Percentiles rank a stretch among this genome's conserved stretches.
phyloP scores from a whole-genome alignment of 2,113 vertebrate genomes.

The Neogale vison region DNA sequence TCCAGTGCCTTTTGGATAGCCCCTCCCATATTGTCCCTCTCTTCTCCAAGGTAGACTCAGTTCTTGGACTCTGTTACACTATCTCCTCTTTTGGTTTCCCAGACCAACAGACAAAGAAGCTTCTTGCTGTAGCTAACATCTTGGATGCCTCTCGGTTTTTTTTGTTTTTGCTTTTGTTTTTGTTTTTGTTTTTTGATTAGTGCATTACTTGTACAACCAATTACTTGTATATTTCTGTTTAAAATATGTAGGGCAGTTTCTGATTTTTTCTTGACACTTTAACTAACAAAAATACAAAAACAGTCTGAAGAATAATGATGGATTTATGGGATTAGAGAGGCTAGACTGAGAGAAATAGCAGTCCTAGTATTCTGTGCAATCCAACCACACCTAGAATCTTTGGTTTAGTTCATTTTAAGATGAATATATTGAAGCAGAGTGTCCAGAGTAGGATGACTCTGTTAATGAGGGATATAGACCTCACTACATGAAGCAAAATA shows the following conservation, averaged over 20 bases:
- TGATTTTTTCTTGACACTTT: background rate
- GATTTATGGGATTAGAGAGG: background rate
- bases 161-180: too few species aligned
- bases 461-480: background rate
- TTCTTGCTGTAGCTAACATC: background rate
- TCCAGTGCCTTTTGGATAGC: background rate
- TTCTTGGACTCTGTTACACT: background rate
- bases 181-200: background rate
- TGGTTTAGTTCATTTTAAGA: conserved; percentile 23
- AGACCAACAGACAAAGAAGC: background rate
- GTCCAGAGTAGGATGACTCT: background rate
- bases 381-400: background rate
- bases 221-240: background rate
- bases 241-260: background rate
- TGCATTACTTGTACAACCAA: background rate
- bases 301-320: background rate
- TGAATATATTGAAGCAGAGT: background rate
- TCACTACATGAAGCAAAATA: background rate
- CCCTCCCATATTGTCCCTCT: too few species aligned
- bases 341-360: background rate
- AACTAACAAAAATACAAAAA: conserved; percentile 6
- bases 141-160: background rate
- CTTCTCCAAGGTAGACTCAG: background rate
- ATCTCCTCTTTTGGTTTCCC: background rate
- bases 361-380: background rate